Percentiles rank a stretch among this genome's conserved stretches.
These are phyloP conservation scores for Euzophera pinguis DNA, from an alignment of 2,888 invertebrate genomes.

Conservation along the genomic window DNA sequence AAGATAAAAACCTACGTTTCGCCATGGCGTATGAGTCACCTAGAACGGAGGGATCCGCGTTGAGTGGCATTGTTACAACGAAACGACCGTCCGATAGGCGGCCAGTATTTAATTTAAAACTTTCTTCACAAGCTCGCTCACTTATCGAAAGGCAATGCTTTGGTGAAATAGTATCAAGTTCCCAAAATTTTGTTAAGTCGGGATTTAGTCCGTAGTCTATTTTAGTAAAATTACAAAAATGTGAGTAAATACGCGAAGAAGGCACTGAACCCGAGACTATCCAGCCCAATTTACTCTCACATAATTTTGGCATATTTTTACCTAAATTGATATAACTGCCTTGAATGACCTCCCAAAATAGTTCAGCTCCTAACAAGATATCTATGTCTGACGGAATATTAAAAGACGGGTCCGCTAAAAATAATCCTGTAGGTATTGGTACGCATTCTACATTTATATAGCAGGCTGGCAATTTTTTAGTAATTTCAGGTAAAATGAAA, in stretches of 20 bases:
- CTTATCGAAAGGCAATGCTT: neutral
- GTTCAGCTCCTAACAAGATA: slow-evolving; percentile 15
- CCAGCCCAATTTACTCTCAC: neutral
- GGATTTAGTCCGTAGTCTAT: slow-evolving; percentile 39
- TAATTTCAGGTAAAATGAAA: too few species aligned
- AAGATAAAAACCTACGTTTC: neutral
- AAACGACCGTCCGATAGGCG: neutral
- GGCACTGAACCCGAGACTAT: neutral
- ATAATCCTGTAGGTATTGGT: too few species aligned
- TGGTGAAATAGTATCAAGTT: neutral
- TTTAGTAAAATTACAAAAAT: slow-evolving; percentile 15
- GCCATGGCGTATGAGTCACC: neutral
- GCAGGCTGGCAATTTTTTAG: too few species aligned
- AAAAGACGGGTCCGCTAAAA: too few species aligned
- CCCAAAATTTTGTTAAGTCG: slow-evolving; percentile 36
- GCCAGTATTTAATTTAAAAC: neutral
- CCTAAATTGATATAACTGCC: neutral
- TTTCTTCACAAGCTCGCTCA: neutral
- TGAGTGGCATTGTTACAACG: neutral
- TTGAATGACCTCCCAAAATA: neutral
- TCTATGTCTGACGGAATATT: too few species aligned
- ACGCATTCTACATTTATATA: too few species aligned
- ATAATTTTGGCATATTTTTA: neutral
- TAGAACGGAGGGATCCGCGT: neutral
- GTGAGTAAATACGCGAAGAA: neutral